phyloP scores from a whole-genome alignment of 2,113 vertebrate genomes.

The Catharus bicknelli region DNA sequence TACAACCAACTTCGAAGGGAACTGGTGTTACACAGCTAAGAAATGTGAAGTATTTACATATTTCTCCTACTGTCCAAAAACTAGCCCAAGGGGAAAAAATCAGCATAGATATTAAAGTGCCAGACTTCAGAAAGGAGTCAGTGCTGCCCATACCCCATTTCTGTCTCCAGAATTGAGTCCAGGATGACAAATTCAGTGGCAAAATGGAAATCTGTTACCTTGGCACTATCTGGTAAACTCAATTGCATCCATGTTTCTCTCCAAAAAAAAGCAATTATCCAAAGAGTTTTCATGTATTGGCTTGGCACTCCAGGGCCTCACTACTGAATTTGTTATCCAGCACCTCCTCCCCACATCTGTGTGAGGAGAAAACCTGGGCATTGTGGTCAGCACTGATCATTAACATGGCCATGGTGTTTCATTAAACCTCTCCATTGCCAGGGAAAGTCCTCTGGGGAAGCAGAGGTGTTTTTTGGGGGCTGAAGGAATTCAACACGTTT shows the following conservation, averaged over 20 bases:
- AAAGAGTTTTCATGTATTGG: not conserved
- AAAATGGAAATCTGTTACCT: not conserved
- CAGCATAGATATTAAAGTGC: not conserved
- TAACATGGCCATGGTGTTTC: not conserved
- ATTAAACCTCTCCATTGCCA: not conserved
- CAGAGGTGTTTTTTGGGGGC: fast-evolving
- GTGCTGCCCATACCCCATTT: not conserved
- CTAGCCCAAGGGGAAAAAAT: not conserved
- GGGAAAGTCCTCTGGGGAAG: not conserved
- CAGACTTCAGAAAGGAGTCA: not conserved
- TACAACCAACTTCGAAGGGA: not conserved
- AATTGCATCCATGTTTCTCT: not conserved
- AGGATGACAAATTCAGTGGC: not conserved
- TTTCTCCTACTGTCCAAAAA: not conserved
- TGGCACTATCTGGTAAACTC: not conserved
- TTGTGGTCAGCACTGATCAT: not conserved
- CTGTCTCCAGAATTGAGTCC: not conserved
- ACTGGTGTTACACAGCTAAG: not conserved
- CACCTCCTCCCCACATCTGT: not conserved
- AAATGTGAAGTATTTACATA: not conserved
- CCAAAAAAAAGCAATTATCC: not conserved
- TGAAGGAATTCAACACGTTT: not conserved
- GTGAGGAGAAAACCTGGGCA: not conserved
- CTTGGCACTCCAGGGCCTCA: not conserved
- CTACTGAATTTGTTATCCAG: not conserved